Base-by-base conservation (phyloP, 1,140 invertebrate species). In the Ylistrum balloti region DNA sequence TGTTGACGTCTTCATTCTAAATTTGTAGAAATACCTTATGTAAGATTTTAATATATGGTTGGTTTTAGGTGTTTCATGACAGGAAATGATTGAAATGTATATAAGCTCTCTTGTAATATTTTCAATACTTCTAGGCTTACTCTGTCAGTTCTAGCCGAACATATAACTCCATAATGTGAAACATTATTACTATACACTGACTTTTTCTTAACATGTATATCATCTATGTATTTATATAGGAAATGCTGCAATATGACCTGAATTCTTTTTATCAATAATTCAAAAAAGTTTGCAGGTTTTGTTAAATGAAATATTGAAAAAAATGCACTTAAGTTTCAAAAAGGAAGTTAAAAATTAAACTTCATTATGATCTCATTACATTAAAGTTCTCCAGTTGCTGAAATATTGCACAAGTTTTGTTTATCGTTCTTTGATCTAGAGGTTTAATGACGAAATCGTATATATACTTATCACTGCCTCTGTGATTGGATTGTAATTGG, bases 361-460 rank as follows among this genome's bases (percentile, higher is more conserved):
- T 28, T 74, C 9, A 28, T 74, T 74, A 28, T 74, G 56, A 74
- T 74, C 28, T 5, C 56, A 74, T 74, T 74, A 28, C 56, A 74
- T 28, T 28, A 74, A 74, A 74, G 56, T 74, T 74, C 56, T 74
- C 56, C 56, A 28, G 56, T 74, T 74, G 56, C n/a, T 74, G 56
- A 74, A 74, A 74, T 74, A n/a, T 74, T n/a, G 56, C 56, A 74
- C 56, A 74, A 74, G 56, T 74, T 74, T 74, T 74, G n/a, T n/a
- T 74, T 74, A 74, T 74, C 56, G n/a, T 74, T 74, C n/a, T 74
- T 74, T 74, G 22, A 74, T 74, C 56, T 17, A n/a, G 9, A 74
- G 56, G 5, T 74, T 74, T 74, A 28, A 74, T 28, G n/a, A 74
- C 17, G 56, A 74, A 74, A 74, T 11, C 11, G 5, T n/a, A 74